Evolutionary conservation across 2,888 invertebrate species (phyloP).

Genomic region (Caradrina kadenii): DNA sequence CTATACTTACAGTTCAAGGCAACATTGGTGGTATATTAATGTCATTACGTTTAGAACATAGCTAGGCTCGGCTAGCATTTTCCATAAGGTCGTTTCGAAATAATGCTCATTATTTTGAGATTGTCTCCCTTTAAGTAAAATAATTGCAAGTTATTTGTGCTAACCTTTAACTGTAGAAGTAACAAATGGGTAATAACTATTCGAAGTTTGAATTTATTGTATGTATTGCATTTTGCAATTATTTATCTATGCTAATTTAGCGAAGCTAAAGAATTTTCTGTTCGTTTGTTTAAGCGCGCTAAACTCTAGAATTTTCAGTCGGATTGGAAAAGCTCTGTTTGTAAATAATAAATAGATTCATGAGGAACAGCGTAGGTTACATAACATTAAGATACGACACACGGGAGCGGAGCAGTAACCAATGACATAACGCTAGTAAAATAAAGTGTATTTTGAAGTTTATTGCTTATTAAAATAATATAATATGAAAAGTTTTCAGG

Average conservation of each 20-base stretch:
- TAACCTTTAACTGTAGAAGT: constrained; percentile 41
- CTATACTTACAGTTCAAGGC: not conserved
- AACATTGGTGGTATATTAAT: constrained; percentile 1
- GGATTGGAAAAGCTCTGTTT: too few species aligned
- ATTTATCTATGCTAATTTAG: not conserved
- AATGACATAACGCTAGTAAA: too few species aligned
- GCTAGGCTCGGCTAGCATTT: constrained; percentile 16
- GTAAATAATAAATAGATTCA: too few species aligned
- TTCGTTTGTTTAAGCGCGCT: too few species aligned
- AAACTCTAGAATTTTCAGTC: too few species aligned
- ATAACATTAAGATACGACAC: too few species aligned
- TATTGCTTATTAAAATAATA: too few species aligned
- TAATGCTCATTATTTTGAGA: constrained; percentile 46
- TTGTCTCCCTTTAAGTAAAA: constrained; percentile 41
- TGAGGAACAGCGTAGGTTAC: too few species aligned
- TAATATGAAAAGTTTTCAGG: too few species aligned
- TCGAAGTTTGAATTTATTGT: constrained; percentile 33
- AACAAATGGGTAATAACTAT: constrained; percentile 12
- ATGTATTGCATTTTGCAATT: constrained; percentile 1
- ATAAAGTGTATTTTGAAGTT: too few species aligned
- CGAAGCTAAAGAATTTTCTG: too few species aligned
- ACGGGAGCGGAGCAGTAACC: too few species aligned
- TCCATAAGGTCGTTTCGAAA: constrained; percentile 36
- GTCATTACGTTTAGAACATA: constrained; percentile 1
- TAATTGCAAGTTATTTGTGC: constrained; percentile 41